Conservation (phyloP, 2,888 invertebrate genomes). For the Thysanoteuthis rhombus region DNA sequence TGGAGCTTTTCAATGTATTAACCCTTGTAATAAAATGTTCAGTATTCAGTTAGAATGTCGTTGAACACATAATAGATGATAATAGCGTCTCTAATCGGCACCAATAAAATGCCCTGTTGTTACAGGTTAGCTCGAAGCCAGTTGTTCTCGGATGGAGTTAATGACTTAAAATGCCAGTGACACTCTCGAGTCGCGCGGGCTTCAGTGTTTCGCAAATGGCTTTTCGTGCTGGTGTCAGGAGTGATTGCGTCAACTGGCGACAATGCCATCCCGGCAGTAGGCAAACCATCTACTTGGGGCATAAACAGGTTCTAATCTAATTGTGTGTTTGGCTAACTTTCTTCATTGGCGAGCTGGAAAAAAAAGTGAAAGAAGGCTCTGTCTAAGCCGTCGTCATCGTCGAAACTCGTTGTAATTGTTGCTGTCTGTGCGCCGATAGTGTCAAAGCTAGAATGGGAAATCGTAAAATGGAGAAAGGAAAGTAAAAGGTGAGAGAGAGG, state of each 20-base stretch:
- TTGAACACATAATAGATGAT: background rate
- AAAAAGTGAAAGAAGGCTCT: background rate
- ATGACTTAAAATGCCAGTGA: background rate
- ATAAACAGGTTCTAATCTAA: background rate
- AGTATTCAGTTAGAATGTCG: background rate
- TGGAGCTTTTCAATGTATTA: background rate
- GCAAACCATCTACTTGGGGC: background rate
- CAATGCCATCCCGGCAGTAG: background rate
- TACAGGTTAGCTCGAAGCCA: background rate
- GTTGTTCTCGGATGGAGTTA: background rate
- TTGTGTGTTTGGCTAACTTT: slow-evolving; percentile 12
- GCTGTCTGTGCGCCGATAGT: background rate
- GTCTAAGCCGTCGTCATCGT: background rate
- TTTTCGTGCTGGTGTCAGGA: background rate
- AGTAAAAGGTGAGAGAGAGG: background rate
- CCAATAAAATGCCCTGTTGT: background rate
- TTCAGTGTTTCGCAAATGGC: background rate
- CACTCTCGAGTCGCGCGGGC: background rate
- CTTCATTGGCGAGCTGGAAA: background rate
- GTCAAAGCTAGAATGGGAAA: background rate
- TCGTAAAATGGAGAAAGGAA: background rate
- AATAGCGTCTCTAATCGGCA: background rate
- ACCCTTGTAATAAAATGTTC: slow-evolving; percentile 12
- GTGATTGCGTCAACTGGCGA: background rate
- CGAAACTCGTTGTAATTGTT: background rate